Conservation (phyloP, 2,797 vertebrate genomes). For the Cyclopterus lumpus region DNA sequence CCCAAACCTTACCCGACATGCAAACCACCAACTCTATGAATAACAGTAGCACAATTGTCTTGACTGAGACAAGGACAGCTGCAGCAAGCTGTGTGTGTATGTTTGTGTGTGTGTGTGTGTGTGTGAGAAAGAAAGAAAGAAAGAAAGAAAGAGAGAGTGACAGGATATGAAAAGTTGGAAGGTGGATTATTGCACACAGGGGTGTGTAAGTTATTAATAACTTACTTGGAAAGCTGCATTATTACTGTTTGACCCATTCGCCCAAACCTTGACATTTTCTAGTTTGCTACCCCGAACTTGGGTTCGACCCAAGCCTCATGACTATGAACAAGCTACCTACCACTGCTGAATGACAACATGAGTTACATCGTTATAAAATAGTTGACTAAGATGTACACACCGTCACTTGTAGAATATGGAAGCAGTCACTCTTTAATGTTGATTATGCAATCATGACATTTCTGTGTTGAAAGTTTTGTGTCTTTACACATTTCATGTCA, state of each 20-base stretch:
- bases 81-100: too few relatives aligned
- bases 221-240: not conserved
- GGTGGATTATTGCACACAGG: not conserved
- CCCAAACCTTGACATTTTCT: not conserved
- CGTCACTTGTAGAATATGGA: constrained; percentile 10
- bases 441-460: constrained; percentile 40
- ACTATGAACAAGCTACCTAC: not conserved
- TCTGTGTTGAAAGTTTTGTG: constrained; percentile 19
- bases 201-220: not conserved
- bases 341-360: not conserved
- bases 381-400: not conserved
- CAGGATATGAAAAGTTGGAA: not conserved
- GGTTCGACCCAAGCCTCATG: not conserved
- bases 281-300: not conserved
- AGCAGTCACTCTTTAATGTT: constrained; percentile 6
- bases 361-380: not conserved
- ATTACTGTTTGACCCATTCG: not conserved
- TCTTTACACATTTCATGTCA: constrained; percentile 46
- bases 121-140: not conserved
- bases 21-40: too few relatives aligned
- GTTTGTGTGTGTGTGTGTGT: not conserved
- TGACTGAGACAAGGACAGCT: not conserved
- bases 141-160: not conserved
- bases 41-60: not conserved
- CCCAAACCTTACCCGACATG: too few relatives aligned